These are phyloP conservation scores for Kradibia gibbosae DNA, from an alignment of 1,140 invertebrate genomes.

Conservation along the genomic window DNA sequence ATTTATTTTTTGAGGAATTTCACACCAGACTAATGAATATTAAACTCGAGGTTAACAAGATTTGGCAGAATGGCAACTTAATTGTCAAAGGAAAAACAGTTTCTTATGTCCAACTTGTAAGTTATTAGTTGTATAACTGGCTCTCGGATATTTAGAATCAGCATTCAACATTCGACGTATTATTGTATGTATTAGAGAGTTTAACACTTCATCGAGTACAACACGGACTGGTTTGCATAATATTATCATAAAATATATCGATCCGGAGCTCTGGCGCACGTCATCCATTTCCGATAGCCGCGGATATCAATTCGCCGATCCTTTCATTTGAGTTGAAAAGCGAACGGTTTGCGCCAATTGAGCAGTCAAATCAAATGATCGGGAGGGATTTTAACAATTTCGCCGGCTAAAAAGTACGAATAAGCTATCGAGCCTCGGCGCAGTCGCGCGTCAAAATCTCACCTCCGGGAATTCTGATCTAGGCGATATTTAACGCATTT, in stretches of 20 bases:
- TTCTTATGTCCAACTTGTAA: too few species aligned
- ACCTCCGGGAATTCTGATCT: background rate
- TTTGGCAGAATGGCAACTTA: too few species aligned
- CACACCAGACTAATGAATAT: too few species aligned
- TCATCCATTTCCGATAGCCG: background rate
- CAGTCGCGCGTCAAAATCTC: background rate
- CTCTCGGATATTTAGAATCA: background rate
- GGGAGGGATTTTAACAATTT: background rate
- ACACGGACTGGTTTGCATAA: background rate
- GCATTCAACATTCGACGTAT: background rate
- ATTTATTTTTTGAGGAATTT: too few species aligned
- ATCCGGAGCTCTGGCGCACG: background rate
- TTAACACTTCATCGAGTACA: background rate
- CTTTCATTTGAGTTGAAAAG: background rate
- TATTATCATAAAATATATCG: background rate
- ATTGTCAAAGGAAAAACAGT: too few species aligned
- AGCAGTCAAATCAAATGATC: background rate
- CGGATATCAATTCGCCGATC: background rate
- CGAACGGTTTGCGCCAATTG: background rate
- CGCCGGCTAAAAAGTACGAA: background rate
- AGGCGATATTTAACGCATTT: constrained; percentile 24
- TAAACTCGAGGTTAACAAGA: too few species aligned
- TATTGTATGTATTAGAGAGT: background rate
- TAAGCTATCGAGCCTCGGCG: background rate
- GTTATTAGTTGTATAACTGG: too few species aligned